phyloP scores from a whole-genome alignment of 37 sponge, comb jelly and placozoan genomes.

The Bolinopsis microptera region DNA sequence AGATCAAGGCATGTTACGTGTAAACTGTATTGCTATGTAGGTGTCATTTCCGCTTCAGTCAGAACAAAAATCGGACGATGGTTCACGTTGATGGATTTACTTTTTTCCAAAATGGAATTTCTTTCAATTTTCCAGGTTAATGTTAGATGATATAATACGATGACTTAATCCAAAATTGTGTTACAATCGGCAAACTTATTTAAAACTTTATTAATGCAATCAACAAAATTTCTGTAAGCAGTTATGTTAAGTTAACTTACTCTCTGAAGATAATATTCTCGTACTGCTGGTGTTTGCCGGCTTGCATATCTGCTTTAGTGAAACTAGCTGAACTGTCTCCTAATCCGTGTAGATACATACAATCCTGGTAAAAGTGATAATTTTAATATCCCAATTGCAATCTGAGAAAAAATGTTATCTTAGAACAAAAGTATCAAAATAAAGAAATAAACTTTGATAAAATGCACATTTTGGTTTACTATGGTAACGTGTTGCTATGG shows the following conservation, averaged over 20 bases:
- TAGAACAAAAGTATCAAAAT: constrained; percentile 1
- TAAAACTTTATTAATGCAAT: too few relatives aligned
- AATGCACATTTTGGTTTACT: too few relatives aligned
- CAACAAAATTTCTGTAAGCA: neutral
- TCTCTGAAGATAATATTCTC: constrained; percentile 63
- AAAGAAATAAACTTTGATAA: too few relatives aligned
- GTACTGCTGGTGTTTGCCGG: constrained; percentile 70
- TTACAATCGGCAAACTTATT: neutral
- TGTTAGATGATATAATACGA: neutral
- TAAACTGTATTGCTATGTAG: too few relatives aligned
- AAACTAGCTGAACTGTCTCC: constrained; percentile 92
- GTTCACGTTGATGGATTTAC: too few relatives aligned
- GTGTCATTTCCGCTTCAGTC: too few relatives aligned
- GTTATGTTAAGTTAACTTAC: constrained; percentile 14
- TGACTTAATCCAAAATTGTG: neutral
- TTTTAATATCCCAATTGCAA: too few relatives aligned
- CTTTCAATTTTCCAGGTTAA: neutral
- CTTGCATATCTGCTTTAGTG: constrained; percentile 94
- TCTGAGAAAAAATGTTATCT: neutral
- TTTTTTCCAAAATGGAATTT: too few relatives aligned
- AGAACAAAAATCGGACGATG: too few relatives aligned
- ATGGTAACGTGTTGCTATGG: too few relatives aligned
- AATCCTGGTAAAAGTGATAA: constrained; percentile 72
- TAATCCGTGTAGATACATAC: constrained; percentile 92
- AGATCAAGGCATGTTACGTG: too few relatives aligned